These are phyloP conservation scores for Nasua narica DNA, from an alignment of 2,797 vertebrate species.

Conservation along the genomic window DNA sequence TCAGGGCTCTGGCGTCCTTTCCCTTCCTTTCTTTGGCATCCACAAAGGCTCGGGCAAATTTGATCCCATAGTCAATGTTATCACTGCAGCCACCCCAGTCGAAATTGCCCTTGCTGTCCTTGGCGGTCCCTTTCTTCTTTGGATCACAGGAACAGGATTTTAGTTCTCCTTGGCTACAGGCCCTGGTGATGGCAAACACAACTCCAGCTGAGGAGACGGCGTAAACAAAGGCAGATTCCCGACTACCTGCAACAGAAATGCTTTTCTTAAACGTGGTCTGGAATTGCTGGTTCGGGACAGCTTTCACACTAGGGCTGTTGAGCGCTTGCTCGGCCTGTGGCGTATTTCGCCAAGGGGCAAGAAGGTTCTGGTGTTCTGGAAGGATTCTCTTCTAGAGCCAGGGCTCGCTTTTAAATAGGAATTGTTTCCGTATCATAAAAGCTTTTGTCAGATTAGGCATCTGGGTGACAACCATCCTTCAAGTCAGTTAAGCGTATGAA, in stretches of 20 bases:
- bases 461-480: background rate
- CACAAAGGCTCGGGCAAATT: slow-evolving; percentile 92
- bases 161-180: slow-evolving; percentile 96
- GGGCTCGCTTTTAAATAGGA: background rate
- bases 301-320: background rate
- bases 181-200: slow-evolving; percentile 94
- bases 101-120: slow-evolving; percentile 90
- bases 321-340: background rate
- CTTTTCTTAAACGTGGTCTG: slow-evolving; percentile 14
- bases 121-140: slow-evolving; percentile 91
- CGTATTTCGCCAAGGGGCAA: background rate
- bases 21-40: slow-evolving; percentile 94
- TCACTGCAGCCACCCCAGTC: slow-evolving; percentile 98
- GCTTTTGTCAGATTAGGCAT: background rate
- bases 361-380: background rate
- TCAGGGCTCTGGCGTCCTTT: slow-evolving; percentile 93
- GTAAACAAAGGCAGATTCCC: slow-evolving; percentile 95
- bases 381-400: background rate
- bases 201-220: slow-evolving; percentile 97
- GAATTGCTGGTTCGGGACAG: background rate
- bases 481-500: background rate
- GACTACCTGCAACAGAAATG: slow-evolving; percentile 88
- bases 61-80: slow-evolving; percentile 94
- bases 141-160: slow-evolving; percentile 96
- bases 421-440: background rate